Conservation (phyloP, 1,140 invertebrate genomes). For the Chlorops oryzae region DNA sequence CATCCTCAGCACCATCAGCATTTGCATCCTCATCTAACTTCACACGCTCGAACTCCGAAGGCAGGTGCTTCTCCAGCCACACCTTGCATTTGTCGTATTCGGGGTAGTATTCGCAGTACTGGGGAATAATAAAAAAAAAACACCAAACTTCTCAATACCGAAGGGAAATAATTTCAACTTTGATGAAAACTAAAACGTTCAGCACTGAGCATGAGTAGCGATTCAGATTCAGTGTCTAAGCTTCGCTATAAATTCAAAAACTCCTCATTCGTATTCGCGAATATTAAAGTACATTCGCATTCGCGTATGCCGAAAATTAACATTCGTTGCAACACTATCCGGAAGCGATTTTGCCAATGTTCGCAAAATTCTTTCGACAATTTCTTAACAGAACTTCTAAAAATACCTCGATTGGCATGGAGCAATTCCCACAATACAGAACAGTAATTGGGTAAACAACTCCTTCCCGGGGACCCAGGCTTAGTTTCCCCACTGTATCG, state of each 20-base stretch:
- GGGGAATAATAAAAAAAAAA: too few species aligned
- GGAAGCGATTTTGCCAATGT: too few species aligned
- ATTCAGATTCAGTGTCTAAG: too few species aligned
- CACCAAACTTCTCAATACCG: background rate
- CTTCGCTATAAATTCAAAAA: too few species aligned
- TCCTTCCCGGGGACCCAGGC: conserved; percentile 41
- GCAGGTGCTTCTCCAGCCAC: conserved; percentile 92
- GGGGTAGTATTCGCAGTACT: conserved; percentile 98
- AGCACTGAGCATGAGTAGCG: too few species aligned
- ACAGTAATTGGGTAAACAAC: conserved; percentile 80
- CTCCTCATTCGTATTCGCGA: too few species aligned
- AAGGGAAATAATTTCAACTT: conserved; percentile 1
- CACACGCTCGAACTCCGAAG: conserved; percentile 84
- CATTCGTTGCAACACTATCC: too few species aligned
- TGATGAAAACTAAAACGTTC: too few species aligned
- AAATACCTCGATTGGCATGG: conserved; percentile 81
- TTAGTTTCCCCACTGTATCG: conserved; percentile 29
- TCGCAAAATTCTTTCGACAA: too few species aligned
- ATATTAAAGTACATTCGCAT: too few species aligned
- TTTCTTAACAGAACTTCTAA: conserved; percentile 4
- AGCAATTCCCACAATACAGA: conserved; percentile 90
- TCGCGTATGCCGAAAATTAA: too few species aligned
- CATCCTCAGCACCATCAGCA: conserved; percentile 65
- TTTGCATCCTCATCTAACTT: conserved; percentile 55
- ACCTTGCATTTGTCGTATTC: conserved; percentile 96